Evolutionary conservation across 2,797 vertebrate species (phyloP), one percentile per base, ranked within the genome.

Genomic region (Apodemus agrarius): DNA sequence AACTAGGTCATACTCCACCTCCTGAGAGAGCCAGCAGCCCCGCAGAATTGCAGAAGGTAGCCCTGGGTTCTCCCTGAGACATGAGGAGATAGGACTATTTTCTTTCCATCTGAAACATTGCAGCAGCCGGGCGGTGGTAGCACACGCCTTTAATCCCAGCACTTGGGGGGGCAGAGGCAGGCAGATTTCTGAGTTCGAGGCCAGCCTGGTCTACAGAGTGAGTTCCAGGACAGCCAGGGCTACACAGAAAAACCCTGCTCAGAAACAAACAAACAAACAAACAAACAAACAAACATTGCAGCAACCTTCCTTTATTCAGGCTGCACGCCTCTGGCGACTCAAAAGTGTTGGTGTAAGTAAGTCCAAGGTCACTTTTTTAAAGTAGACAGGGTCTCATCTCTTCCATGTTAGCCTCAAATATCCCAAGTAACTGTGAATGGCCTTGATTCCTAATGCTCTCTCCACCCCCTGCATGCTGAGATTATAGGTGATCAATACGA

Each of bases 1-100:
- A 97, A 95, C 57, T 87, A 95, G 94, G 86, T 91, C 90, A 84
- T 43, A 59, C 10, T 80, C 34, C 29, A 79, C 17, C 22, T 89
- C 86, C 90, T 85, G n/a, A n/a, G 88, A 83, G 19, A 79, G 61
- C 74, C 88, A 93, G 29, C 34, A 89, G 46, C 75, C 46, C 52
- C 81, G 63, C 78, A 63, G 16, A 92, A 79, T 54, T 89, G 84
- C 87, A 85, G 57, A 93, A 37, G 49, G 82, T 65, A 95, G 57
- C 89, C 40, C 78, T 86, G 46, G 83, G 61, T 89, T 97, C 37
- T 96, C 49, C 26, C 13, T 94, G 72, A 95, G 59, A 81, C 74
- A 9, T 54, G 72, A 29, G 31, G 86, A n/a, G 82, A 69, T 31
- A 90, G 90, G 65, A 82, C 37, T 88, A 69, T 84, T 96, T 93